These are phyloP conservation scores for Onychomys torridus DNA, from an alignment of 2,797 vertebrate species.

Conservation along the genomic window DNA sequence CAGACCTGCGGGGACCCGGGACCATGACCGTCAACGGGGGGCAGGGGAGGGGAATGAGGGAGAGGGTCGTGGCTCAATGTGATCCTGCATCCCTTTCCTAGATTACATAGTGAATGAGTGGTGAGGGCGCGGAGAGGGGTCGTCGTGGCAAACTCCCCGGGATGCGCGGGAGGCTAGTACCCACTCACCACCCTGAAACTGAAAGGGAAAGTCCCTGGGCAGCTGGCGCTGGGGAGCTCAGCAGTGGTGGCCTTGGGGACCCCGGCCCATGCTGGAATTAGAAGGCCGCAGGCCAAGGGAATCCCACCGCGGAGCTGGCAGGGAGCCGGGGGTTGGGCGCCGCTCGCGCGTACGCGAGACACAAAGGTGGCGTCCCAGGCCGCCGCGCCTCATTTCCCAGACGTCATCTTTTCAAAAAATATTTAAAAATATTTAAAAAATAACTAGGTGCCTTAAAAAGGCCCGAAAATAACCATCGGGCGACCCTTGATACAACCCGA, in stretches of 20 bases:
- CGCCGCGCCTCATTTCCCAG: constrained; percentile 93
- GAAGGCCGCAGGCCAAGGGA: not conserved
- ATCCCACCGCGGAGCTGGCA: not conserved
- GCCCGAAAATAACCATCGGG: constrained; percentile 88
- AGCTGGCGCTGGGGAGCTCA: constrained; percentile 69
- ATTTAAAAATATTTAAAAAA: constrained; percentile 96
- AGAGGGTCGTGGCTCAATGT: not conserved
- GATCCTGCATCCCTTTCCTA: not conserved
- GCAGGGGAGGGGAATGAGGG: not conserved
- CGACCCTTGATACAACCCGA: constrained; percentile 81
- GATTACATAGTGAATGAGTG: not conserved
- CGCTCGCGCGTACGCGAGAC: constrained; percentile 85
- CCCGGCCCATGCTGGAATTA: not conserved
- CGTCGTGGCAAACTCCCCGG: not conserved
- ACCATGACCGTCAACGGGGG: constrained; percentile 2
- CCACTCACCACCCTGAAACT: constrained; percentile 80
- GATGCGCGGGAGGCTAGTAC: constrained; percentile 8
- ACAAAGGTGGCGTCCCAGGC: constrained; percentile 96
- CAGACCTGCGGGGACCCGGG: constrained; percentile 91
- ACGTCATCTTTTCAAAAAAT: constrained; percentile 99
- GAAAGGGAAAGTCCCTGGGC: constrained; percentile 85
- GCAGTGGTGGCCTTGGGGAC: not conserved
- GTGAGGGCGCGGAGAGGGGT: not conserved
- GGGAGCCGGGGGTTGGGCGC: constrained; percentile 46
- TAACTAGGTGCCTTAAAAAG: constrained; percentile 80